Percentiles rank a stretch among this genome's conserved stretches.
Evolutionary conservation across 2,888 invertebrate species (phyloP).

Genomic region (Aricia artaxerxes): DNA sequence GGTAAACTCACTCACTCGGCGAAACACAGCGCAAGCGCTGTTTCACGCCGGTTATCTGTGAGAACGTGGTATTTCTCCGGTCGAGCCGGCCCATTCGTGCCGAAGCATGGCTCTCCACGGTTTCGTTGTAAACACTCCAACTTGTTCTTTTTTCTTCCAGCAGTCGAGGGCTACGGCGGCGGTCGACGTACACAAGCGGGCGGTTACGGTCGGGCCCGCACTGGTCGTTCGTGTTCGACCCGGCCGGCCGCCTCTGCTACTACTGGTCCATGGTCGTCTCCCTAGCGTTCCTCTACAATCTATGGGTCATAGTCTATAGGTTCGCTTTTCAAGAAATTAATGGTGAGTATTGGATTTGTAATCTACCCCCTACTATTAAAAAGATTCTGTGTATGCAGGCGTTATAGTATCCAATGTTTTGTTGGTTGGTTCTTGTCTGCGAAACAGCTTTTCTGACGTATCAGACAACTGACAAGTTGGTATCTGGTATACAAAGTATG

Average conservation of each 20-base stretch:
- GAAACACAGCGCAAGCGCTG: no score
- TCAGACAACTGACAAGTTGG: not conserved
- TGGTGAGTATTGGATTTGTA: conserved; percentile 76
- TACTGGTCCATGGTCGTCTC: conserved; percentile 99
- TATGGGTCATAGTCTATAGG: conserved; percentile 99
- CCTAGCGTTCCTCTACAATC: conserved; percentile 97
- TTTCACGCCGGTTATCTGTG: no score
- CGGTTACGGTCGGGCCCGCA: conserved; percentile 85
- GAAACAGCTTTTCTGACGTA: not conserved
- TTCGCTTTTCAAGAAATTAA: conserved; percentile 99
- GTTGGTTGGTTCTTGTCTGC: not conserved
- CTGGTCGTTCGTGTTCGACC: conserved; percentile 99
- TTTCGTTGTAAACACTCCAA: not conserved
- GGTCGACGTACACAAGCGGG: conserved; percentile 82
- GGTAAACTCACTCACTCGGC: no score
- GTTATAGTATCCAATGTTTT: not conserved
- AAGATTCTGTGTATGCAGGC: no score
- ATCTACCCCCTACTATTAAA: not conserved
- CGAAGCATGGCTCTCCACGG: no score
- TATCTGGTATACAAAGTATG: no score
- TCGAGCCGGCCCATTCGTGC: no score
- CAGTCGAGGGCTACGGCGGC: conserved; percentile 76
- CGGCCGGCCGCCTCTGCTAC: conserved; percentile 97
- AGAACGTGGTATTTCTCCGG: no score
- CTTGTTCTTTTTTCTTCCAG: conserved; percentile 38